Evolutionary conservation across 2,797 vertebrate species (phyloP), one percentile per base, ranked within the genome.

Genomic region (Sternarchorhynchus goeldii): DNA sequence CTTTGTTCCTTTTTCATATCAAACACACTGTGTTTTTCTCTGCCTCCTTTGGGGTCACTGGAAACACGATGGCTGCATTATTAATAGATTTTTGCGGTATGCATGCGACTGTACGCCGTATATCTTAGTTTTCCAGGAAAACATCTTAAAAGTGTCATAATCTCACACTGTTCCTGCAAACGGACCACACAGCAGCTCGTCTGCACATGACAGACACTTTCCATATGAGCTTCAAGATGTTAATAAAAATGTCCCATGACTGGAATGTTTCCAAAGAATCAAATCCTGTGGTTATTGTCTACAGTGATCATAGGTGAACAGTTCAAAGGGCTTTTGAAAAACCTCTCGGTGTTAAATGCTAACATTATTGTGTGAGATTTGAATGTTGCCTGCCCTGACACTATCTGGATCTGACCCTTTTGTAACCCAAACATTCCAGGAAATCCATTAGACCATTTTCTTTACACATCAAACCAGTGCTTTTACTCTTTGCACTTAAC

Each of bases 371-470:
- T 59, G 36, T 63, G 31, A 45, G 17, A 45, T 41, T 41, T 57
- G 74, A 25, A 79, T 85, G 81, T 85, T 89, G 87, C 85, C 73
- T n/a, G 67, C 41, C 32, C 67, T 70, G 87, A 88, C 82, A 5
- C 53, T 68, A 71, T 78, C 83, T 84, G 67, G 75, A 91, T 91
- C 88, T 90, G 36, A 76, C 88, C 87, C 82, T 58, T 83, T 70
- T 87, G 82, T 89, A 86, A 91, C 90, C 89, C 85, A 82, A 21
- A 79, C 87, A 90, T 92, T 91, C 91, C 92, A 93, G 91, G 84
- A 91, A 91, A 86, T 67, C 83, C 89, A 91, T 92, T 91, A 91
- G 74, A 85, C 17, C 6, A 2, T 85, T 87, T 89, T 89, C 92
- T 92, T 88, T 88, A 57, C 55, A 31, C 36, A 62, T 50, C 25